phyloP scores from a whole-genome alignment of 2,888 invertebrate genomes.

The Megastigmus dorsalis region DNA sequence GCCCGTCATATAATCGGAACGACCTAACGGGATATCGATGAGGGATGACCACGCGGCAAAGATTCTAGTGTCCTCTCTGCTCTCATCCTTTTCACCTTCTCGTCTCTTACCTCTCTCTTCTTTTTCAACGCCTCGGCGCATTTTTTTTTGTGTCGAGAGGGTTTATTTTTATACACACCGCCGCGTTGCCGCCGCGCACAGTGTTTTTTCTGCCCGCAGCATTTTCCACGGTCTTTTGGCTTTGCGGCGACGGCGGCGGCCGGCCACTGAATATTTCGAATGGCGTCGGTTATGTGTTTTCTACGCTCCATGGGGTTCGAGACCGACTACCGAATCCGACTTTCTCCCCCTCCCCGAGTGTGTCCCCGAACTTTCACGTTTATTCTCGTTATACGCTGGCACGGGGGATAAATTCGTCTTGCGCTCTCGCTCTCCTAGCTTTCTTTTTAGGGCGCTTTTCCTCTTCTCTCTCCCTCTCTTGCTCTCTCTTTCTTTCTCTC shows the following conservation, averaged over 20 bases:
- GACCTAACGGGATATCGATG: constrained; percentile 53
- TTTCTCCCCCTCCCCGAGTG: constrained; percentile 12
- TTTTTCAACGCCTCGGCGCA: neutral
- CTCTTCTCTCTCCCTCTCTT: neutral
- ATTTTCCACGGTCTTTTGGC: constrained; percentile 52
- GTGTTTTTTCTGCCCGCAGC: constrained; percentile 43
- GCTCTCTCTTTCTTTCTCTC: neutral
- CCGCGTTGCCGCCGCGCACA: constrained; percentile 22
- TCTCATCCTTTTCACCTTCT: constrained; percentile 42
- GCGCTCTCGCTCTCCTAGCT: neutral
- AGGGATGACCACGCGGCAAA: constrained; percentile 37
- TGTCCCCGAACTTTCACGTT: constrained; percentile 27
- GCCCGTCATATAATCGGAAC: constrained; percentile 41
- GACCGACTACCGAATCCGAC: constrained; percentile 19
- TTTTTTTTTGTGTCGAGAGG: constrained; percentile 28
- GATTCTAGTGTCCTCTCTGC: neutral
- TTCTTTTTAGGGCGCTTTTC: constrained; percentile 11
- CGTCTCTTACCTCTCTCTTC: constrained; percentile 34
- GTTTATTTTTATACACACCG: constrained; percentile 7
- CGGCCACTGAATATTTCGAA: constrained; percentile 46
- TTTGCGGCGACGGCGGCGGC: constrained; percentile 42
- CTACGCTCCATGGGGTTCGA: constrained; percentile 28
- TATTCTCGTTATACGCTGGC: constrained; percentile 4
- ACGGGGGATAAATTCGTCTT: constrained; percentile 3
- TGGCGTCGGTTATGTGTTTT: constrained; percentile 37